These are phyloP conservation scores for Amorpha juglandis DNA, from an alignment of 2,888 invertebrate genomes.

Conservation along the genomic window DNA sequence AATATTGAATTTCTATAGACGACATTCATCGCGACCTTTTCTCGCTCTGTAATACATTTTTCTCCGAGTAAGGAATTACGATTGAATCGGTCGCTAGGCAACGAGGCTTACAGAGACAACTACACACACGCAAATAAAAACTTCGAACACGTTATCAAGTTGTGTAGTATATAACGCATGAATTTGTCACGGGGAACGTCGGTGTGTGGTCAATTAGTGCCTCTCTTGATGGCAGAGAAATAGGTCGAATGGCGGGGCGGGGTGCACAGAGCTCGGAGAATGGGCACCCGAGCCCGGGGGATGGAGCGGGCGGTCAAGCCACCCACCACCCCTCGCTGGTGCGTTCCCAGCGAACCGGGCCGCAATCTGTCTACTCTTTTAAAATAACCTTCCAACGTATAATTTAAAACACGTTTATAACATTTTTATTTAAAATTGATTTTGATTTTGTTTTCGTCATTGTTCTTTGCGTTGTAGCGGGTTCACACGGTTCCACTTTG, in stretches of 20 bases:
- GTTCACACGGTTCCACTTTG: neutral
- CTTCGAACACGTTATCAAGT: neutral
- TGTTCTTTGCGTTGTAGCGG: neutral
- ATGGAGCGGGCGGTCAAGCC: conserved; percentile 33
- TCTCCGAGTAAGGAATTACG: neutral
- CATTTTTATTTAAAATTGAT: conserved; percentile 3
- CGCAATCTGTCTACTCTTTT: conserved; percentile 25
- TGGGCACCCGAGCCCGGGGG: conserved; percentile 26
- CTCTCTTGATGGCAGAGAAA: conserved; percentile 25
- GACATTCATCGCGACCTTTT: conserved; percentile 7
- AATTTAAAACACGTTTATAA: conserved; percentile 11
- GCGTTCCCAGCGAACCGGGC: conserved; percentile 15
- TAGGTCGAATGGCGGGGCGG: conserved; percentile 29
- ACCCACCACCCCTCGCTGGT: conserved; percentile 25
- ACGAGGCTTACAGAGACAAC: neutral
- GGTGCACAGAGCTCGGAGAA: conserved; percentile 25
- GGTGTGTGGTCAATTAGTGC: conserved; percentile 26
- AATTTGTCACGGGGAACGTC: conserved; percentile 20
- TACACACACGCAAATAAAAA: neutral
- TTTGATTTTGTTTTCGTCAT: neutral
- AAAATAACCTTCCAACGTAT: neutral
- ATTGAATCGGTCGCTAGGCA: neutral
- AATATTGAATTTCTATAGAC: neutral
- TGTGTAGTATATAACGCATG: neutral
- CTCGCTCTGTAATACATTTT: conserved; percentile 10